Conservation (phyloP, 2,113 vertebrate species). For the Polypterus senegalus region DNA sequence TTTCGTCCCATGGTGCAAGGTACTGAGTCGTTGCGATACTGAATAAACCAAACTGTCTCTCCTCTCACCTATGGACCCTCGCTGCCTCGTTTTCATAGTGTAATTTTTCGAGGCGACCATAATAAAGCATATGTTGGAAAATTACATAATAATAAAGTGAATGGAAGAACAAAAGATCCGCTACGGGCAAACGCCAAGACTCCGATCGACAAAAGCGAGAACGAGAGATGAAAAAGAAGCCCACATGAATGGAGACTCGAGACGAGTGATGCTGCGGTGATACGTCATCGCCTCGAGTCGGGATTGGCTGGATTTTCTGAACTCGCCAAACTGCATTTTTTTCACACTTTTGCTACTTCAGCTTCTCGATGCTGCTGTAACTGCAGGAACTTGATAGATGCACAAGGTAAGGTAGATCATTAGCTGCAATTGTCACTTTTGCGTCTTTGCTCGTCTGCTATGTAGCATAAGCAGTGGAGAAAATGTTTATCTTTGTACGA, state of each 20-base stretch:
- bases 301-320: conserved; percentile 26
- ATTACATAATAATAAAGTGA: too few species aligned
- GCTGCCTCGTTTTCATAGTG: too few species aligned
- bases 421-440: not conserved
- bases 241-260: conserved; percentile 28
- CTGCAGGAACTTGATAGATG: conserved; percentile 25
- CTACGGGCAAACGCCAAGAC: too few species aligned
- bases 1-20: too few species aligned
- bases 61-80: too few species aligned
- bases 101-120: too few species aligned
- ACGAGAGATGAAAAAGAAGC: conserved; percentile 12
- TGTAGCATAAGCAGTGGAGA: not conserved
- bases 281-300: conserved; percentile 42
- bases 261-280: conserved; percentile 30
- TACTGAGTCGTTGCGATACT: too few species aligned
- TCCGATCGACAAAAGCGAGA: not conserved
- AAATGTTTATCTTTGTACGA: not conserved
- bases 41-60: too few species aligned
- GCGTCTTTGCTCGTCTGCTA: not conserved
- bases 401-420: conserved; percentile 31
- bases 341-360: conserved; percentile 23
- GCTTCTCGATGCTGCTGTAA: conserved; percentile 21
- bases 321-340: conserved; percentile 18
- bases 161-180: too few species aligned
- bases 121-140: too few species aligned